Conservation (phyloP, 2,888 invertebrate genomes). For the Phyllotreta cruciferae region DNA sequence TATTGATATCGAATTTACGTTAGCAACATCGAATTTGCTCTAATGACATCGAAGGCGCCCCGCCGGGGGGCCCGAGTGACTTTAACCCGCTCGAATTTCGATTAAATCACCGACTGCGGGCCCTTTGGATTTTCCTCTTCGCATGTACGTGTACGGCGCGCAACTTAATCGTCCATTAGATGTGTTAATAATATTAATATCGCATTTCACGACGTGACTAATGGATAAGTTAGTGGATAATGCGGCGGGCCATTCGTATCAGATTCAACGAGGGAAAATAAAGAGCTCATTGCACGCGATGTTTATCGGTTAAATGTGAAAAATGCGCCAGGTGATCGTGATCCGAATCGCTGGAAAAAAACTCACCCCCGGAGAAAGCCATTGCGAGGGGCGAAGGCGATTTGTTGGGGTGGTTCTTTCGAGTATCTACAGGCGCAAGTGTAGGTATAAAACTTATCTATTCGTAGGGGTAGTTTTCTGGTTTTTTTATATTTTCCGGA, state of each 20-base stretch:
- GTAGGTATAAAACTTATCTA: no score
- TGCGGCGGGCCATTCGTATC: conserved; percentile 34
- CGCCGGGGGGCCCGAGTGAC: no score
- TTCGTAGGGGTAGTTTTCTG: no score
- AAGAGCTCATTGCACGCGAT: conserved; percentile 37
- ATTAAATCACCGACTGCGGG: no score
- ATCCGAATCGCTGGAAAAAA: conserved; percentile 14
- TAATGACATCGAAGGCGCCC: no score
- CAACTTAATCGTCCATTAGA: conserved; percentile 39
- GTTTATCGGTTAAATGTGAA: conserved; percentile 27
- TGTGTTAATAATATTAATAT: conserved; percentile 43
- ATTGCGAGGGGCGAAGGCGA: no score
- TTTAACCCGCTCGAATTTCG: no score
- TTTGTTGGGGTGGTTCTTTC: no score
- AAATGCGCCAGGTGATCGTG: conserved; percentile 25
- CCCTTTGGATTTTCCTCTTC: conserved; percentile 5
- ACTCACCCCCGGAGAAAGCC: no score
- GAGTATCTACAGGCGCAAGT: not conserved
- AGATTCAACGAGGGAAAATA: conserved; percentile 32
- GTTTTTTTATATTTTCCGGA: no score
- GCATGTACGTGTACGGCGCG: conserved; percentile 31
- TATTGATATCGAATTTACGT: conserved; percentile 15
- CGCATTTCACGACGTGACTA: conserved; percentile 41
- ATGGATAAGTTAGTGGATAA: conserved; percentile 40
- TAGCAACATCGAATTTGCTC: no score